Conservation (phyloP, 2,888 invertebrate genomes). For the Hymenopus coronatus region DNA sequence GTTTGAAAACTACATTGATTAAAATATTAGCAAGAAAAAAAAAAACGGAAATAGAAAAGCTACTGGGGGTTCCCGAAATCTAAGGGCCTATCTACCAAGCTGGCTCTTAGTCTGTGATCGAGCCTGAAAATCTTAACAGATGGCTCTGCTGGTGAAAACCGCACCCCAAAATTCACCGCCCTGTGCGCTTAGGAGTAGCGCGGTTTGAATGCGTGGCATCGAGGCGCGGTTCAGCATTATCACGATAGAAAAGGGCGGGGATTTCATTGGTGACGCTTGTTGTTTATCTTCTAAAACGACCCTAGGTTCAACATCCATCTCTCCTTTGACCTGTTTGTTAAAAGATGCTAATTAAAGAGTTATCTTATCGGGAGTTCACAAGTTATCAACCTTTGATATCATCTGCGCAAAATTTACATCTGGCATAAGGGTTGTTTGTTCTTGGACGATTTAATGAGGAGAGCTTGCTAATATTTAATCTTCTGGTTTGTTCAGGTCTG, state of each 20-base stretch:
- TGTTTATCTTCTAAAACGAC: not conserved
- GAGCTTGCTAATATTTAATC: not conserved
- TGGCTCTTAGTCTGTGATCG: not conserved
- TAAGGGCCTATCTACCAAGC: not conserved
- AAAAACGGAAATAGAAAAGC: too few relatives aligned
- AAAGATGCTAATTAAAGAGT: not conserved
- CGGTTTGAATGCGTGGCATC: not conserved
- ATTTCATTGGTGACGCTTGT: not conserved
- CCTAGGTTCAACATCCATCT: not conserved
- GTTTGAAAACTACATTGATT: too few relatives aligned
- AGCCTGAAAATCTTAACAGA: not conserved
- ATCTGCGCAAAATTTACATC: not conserved
- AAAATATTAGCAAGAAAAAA: too few relatives aligned
- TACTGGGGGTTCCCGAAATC: not conserved
- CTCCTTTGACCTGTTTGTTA: not conserved
- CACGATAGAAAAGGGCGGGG: not conserved
- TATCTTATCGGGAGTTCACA: not conserved
- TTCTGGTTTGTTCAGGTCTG: not conserved
- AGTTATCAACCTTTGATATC: too few relatives aligned
- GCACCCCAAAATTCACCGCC: not conserved
- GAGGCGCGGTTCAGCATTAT: not conserved
- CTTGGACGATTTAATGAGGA: not conserved
- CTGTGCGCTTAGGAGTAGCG: not conserved
- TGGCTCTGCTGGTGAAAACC: not conserved
- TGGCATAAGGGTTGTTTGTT: not conserved